A percentile compares a stretch with the other conserved stretches of the same genome.
Evolutionary conservation across 2,113 vertebrate species (phyloP).

Genomic region (Pachycephala philippinensis): DNA sequence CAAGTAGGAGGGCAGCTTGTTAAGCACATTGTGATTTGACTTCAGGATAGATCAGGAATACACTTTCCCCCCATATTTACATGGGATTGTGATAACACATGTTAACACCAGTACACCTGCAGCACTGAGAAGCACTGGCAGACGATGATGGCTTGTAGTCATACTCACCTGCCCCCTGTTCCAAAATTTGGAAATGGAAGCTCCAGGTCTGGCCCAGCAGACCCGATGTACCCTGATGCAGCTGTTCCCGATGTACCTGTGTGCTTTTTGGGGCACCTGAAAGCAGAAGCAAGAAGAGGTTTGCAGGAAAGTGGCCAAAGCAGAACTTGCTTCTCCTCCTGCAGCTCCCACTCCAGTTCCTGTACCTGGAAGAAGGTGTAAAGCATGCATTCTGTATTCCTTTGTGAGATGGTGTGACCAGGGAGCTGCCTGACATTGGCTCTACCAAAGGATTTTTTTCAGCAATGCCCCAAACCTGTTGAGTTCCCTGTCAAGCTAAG

Average conservation of each 20-base stretch:
- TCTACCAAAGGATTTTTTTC: background rate
- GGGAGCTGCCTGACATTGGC: background rate
- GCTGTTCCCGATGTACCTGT: fast-evolving
- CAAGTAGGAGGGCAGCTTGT: background rate
- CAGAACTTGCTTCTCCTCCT: background rate
- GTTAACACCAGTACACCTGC: background rate
- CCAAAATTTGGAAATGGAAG: background rate
- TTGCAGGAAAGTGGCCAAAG: background rate
- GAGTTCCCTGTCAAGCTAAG: background rate
- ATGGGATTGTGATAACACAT: fast-evolving
- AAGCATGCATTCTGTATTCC: too few species aligned
- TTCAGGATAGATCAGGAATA: background rate
- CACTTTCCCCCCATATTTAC: background rate
- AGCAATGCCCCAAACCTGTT: background rate
- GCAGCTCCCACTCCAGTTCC: background rate
- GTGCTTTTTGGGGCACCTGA: background rate
- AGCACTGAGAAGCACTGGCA: background rate
- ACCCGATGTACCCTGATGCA: background rate
- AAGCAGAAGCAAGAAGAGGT: background rate
- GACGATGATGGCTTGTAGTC: background rate
- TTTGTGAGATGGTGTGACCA: background rate
- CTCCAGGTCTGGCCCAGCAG: background rate
- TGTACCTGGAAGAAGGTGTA: background rate
- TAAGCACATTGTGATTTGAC: background rate
- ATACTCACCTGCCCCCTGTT: background rate